Conservation (phyloP, 2,797 vertebrate species). For the Brachyrhaphis roseni region DNA sequence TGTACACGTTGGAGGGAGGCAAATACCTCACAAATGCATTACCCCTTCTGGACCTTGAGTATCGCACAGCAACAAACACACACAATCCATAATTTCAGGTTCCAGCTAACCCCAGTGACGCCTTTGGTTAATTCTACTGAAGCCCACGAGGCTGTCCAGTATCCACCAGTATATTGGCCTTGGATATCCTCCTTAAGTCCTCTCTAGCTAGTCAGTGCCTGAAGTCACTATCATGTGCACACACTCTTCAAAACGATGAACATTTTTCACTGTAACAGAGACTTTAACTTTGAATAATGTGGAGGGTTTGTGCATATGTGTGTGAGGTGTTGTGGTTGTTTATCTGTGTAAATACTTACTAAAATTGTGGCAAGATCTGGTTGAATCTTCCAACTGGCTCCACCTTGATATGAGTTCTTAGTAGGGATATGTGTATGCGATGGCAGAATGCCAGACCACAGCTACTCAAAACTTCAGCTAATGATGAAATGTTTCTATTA, state of each 20-base stretch:
- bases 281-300: conserved; percentile 20
- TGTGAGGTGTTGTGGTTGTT: conserved; percentile 1
- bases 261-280: conserved; percentile 31
- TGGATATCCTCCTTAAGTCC: conserved; percentile 49
- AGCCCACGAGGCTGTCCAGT: conserved; percentile 64
- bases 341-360: background rate
- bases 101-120: conserved; percentile 68
- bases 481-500: conserved; percentile 36
- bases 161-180: conserved; percentile 76
- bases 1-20: conserved; percentile 61
- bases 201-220: conserved; percentile 53
- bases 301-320: background rate
- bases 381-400: conserved; percentile 6
- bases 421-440: background rate
- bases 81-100: conserved; percentile 43
- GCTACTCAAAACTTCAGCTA: conserved; percentile 15
- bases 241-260: conserved; percentile 41
- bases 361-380: conserved; percentile 4
- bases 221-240: conserved; percentile 43
- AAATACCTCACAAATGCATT: conserved; percentile 48
- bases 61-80: conserved; percentile 7
- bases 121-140: conserved; percentile 74
- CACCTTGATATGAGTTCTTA: conserved; percentile 6
- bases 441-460: background rate
- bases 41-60: conserved; percentile 14